Conservation (phyloP, 2,888 invertebrate species). For the Noctua janthe region DNA sequence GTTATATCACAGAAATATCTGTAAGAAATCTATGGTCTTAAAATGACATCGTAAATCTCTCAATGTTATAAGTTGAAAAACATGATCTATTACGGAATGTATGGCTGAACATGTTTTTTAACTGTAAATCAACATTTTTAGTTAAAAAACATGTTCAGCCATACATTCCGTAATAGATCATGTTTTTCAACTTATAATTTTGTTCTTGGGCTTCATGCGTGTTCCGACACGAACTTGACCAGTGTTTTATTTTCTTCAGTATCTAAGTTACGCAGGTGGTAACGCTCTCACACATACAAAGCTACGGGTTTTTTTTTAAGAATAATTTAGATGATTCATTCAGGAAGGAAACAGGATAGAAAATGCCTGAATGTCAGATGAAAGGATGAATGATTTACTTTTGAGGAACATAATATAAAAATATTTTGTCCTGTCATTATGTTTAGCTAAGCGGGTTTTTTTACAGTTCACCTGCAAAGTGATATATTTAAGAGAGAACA, state of each 20-base stretch:
- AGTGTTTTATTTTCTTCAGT: not conserved
- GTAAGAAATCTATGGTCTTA: not conserved
- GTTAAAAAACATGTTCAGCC: not conserved
- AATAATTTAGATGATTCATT: not conserved
- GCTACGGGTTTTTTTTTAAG: not conserved
- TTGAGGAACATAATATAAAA: slow-evolving; percentile 1
- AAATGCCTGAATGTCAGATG: not conserved
- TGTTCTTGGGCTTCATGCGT: too few relatives aligned
- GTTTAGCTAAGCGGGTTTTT: not conserved
- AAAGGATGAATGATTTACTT: not conserved
- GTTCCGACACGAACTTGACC: too few relatives aligned
- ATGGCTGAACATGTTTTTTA: not conserved
- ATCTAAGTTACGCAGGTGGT: not conserved
- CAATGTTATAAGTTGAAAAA: too few relatives aligned
- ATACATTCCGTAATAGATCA: not conserved
- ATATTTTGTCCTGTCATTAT: not conserved
- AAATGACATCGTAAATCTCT: too few relatives aligned
- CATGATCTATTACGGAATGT: not conserved
- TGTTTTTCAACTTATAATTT: too few relatives aligned
- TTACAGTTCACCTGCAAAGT: not conserved
- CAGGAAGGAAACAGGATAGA: slow-evolving; percentile 9
- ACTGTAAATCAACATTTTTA: too few relatives aligned
- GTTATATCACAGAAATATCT: too few relatives aligned
- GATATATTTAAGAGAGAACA: not conserved
- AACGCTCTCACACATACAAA: not conserved